Percentiles rank a stretch among this genome's conserved stretches.
Conservation (phyloP, 2,113 vertebrate species). For the Hymenochirus boettgeri region DNA sequence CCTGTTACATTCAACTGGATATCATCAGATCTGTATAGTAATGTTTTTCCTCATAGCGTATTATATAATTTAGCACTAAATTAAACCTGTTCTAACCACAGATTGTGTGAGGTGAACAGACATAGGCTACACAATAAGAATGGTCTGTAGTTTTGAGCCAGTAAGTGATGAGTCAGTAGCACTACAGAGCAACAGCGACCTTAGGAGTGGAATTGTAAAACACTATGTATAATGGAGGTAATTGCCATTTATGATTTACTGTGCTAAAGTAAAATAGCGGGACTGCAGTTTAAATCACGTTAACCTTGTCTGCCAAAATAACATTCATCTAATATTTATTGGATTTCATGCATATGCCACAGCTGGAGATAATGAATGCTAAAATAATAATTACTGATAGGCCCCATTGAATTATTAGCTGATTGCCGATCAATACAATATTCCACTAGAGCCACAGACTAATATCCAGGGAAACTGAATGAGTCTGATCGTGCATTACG, state of each 20-base stretch:
- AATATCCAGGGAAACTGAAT: not conserved
- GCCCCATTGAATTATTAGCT: conserved; percentile 14
- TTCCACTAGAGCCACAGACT: not conserved
- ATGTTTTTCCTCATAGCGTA: too few species aligned
- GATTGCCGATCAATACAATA: conserved; percentile 5
- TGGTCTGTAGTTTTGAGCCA: not conserved
- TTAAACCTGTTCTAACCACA: not conserved
- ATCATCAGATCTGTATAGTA: too few species aligned
- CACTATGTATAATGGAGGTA: not conserved
- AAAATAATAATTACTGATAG: conserved; percentile 29
- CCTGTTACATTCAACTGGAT: too few species aligned
- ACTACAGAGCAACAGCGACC: not conserved
- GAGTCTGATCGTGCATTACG: not conserved
- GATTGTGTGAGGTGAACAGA: not conserved
- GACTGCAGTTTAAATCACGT: conserved; percentile 15
- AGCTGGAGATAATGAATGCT: conserved; percentile 14
- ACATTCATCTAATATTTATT: conserved; percentile 30
- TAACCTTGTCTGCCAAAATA: conserved; percentile 19
- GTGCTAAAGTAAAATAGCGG: not conserved
- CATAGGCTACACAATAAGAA: not conserved
- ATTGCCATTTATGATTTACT: conserved; percentile 30
- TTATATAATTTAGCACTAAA: too few species aligned
- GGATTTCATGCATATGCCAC: conserved; percentile 12
- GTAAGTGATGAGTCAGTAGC: not conserved
- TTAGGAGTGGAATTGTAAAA: not conserved